phyloP scores from a whole-genome alignment of 2,113 vertebrate genomes.

The Ceyx melanurus region DNA sequence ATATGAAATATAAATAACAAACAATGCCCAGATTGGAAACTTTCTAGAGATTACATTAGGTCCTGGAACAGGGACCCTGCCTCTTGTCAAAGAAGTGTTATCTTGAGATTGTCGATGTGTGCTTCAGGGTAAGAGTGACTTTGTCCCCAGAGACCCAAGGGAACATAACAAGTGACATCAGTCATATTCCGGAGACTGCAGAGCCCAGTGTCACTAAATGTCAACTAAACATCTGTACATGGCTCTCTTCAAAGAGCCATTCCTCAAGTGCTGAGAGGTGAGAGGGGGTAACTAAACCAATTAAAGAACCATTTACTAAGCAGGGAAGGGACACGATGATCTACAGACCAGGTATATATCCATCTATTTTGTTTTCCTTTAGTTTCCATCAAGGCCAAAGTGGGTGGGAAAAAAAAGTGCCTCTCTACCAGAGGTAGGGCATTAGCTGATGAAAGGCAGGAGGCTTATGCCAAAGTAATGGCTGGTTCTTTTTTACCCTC shows the following conservation, averaged over 20 bases:
- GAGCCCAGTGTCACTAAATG: slow-evolving; percentile 39
- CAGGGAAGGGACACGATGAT: not conserved
- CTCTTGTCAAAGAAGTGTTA: slow-evolving; percentile 63
- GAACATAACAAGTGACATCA: slow-evolving; percentile 60
- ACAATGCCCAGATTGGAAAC: slow-evolving; percentile 37
- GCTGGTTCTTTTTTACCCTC: not conserved
- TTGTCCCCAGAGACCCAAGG: slow-evolving; percentile 45
- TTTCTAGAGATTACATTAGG: slow-evolving; percentile 34
- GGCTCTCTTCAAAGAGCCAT: slow-evolving; percentile 58
- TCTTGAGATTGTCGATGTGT: slow-evolving; percentile 69
- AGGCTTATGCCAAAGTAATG: not conserved
- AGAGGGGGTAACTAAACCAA: slow-evolving; percentile 51
- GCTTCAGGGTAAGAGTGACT: slow-evolving; percentile 53
- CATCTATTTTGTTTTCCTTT: slow-evolving; percentile 47
- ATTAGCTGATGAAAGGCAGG: slow-evolving; percentile 58
- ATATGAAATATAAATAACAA: slow-evolving; percentile 56
- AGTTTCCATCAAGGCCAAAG: slow-evolving; percentile 8
- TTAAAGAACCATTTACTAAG: slow-evolving; percentile 59
- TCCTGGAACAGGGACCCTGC: slow-evolving; percentile 16
- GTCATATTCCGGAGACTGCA: slow-evolving; percentile 54
- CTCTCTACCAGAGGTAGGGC: not conserved
- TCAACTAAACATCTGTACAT: slow-evolving; percentile 56
- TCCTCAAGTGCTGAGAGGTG: slow-evolving; percentile 63
- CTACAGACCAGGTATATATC: slow-evolving; percentile 48
- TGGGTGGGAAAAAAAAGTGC: slow-evolving; percentile 31